These are phyloP conservation scores for Lampris megalopsis DNA, from an alignment of 2,113 vertebrate genomes.

Conservation along the genomic window DNA sequence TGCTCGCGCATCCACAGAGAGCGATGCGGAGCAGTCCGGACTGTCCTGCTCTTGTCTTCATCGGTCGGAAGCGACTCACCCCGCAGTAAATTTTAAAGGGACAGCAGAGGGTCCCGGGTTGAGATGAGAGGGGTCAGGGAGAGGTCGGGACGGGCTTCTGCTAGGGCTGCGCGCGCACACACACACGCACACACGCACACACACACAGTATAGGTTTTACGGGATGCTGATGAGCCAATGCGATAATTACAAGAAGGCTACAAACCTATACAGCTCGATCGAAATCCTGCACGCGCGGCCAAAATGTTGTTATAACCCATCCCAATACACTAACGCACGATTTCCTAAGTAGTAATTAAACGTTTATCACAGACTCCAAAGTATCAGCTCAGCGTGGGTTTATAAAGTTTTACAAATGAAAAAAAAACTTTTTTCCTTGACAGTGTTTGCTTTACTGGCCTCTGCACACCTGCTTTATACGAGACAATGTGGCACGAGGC, in stretches of 20 bases:
- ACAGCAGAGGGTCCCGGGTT: conserved; percentile 84
- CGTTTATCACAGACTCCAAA: neutral
- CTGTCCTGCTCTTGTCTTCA: conserved; percentile 71
- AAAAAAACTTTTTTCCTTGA: conserved; percentile 7
- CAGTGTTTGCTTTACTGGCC: neutral
- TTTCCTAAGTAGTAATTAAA: conserved; percentile 7
- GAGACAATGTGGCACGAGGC: no score
- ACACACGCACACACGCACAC: conserved; percentile 42
- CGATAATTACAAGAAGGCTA: no score
- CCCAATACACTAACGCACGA: neutral
- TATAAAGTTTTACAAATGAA: conserved; percentile 4
- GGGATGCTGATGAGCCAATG: conserved; percentile 70
- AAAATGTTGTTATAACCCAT: no score
- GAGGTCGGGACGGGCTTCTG: conserved; percentile 87
- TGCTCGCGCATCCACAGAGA: conserved; percentile 78
- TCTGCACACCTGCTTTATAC: conserved; percentile 64
- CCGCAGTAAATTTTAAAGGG: conserved; percentile 90
- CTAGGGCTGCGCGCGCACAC: conserved; percentile 19
- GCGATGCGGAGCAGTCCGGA: conserved; percentile 48
- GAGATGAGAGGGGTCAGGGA: conserved; percentile 89
- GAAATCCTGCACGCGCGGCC: no score
- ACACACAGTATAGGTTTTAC: conserved; percentile 74
- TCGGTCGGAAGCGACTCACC: conserved; percentile 85
- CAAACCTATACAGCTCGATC: no score
- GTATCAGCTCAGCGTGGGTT: neutral